Evolutionary conservation across 2,888 invertebrate genomes (phyloP).

Genomic region (Iselma pallidipennis): DNA sequence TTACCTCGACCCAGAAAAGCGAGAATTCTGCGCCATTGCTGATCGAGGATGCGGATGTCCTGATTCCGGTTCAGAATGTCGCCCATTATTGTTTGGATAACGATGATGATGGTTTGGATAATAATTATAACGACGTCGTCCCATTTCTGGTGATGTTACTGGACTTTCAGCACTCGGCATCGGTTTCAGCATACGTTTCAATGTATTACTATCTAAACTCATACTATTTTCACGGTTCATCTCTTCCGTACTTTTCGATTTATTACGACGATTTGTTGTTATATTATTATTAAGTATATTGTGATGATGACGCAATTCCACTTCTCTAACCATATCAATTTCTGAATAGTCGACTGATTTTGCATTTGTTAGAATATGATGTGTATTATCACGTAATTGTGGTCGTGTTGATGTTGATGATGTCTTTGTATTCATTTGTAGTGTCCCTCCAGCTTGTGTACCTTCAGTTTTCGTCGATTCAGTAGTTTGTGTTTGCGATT

Average conservation of each 20-base stretch:
- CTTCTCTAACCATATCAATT: constrained; percentile 71
- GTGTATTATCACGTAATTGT: constrained; percentile 50
- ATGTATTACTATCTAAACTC: constrained; percentile 77
- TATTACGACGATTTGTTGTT: constrained; percentile 63
- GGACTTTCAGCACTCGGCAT: constrained; percentile 90
- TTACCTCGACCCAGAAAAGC: constrained; percentile 67
- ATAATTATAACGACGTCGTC: constrained; percentile 75
- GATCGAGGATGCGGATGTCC: constrained; percentile 59
- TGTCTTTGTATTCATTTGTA: constrained; percentile 61
- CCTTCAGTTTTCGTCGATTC: constrained; percentile 76
- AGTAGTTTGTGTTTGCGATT: constrained; percentile 52
- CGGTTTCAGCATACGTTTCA: constrained; percentile 93
- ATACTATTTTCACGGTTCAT: constrained; percentile 63
- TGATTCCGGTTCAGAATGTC: constrained; percentile 58
- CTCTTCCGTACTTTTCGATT: constrained; percentile 90
- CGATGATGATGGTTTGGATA: constrained; percentile 68
- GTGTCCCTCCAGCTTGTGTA: constrained; percentile 79
- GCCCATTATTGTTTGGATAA: constrained; percentile 61
- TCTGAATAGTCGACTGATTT: constrained; percentile 71
- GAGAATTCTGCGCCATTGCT: constrained; percentile 68
- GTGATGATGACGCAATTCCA: constrained; percentile 69
- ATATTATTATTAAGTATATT: constrained; percentile 77
- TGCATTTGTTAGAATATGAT: constrained; percentile 59
- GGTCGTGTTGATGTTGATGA: constrained; percentile 64
- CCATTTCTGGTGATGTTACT: constrained; percentile 90